Conservation (phyloP, 2,888 invertebrate genomes). For the Eilema depressum region DNA sequence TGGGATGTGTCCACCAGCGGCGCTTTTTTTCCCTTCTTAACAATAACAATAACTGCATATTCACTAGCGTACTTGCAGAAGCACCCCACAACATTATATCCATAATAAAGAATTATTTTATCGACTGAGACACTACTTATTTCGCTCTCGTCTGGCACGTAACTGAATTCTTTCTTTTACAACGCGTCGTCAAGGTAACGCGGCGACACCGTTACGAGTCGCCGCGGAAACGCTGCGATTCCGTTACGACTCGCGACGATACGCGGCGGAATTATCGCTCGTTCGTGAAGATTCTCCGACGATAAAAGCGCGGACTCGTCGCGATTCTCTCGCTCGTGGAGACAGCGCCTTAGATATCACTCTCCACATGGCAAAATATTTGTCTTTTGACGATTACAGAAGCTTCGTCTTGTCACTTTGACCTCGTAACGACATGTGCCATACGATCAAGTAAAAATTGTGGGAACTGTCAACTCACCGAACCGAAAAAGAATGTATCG, state of each 20-base stretch:
- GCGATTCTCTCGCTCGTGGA: too few relatives aligned
- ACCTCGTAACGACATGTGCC: too few relatives aligned
- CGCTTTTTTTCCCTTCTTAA: constrained; percentile 3
- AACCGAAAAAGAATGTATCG: too few relatives aligned
- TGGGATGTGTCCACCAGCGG: constrained; percentile 29
- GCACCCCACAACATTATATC: constrained; percentile 37
- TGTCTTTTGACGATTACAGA: too few relatives aligned
- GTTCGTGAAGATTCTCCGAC: background rate
- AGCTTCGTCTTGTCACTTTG: too few relatives aligned
- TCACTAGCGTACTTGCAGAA: constrained; percentile 38
- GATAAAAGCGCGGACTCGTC: constrained; percentile 7
- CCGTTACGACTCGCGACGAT: constrained; percentile 20
- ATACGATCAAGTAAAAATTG: too few relatives aligned
- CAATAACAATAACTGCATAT: constrained; percentile 27
- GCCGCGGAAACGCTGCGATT: constrained; percentile 14
- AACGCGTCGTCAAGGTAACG: constrained; percentile 18
- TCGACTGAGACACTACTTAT: constrained; percentile 38
- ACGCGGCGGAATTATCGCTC: background rate
- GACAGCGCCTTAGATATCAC: too few relatives aligned
- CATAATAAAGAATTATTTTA: constrained; percentile 38
- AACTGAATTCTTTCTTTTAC: constrained; percentile 24
- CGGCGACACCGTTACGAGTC: constrained; percentile 16
- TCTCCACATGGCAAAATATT: too few relatives aligned
- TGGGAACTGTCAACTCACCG: too few relatives aligned
- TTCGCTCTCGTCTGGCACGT: constrained; percentile 25